Evolutionary conservation across 2,888 invertebrate species (phyloP).

Genomic region (Microplitis manilae): DNA sequence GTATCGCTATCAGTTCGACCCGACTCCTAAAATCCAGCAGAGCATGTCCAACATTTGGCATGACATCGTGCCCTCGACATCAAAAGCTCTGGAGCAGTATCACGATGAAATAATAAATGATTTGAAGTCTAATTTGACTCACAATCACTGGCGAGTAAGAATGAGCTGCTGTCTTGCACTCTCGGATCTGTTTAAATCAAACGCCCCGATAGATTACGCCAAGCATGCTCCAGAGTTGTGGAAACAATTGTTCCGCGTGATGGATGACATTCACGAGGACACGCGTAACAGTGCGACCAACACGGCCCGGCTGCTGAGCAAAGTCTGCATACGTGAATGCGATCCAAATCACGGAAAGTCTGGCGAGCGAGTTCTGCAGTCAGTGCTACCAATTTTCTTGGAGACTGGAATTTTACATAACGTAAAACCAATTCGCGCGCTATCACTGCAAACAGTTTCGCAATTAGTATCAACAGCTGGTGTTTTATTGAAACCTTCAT

Average conservation of each 20-base stretch:
- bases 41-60: conserved; percentile 97
- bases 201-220: conserved; percentile 69
- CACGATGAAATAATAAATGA: conserved; percentile 87
- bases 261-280: conserved; percentile 95
- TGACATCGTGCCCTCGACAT: conserved; percentile 87
- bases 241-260: conserved; percentile 88
- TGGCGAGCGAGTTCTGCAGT: conserved; percentile 80
- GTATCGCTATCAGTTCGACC: conserved; percentile 92
- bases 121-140: conserved; percentile 85
- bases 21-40: conserved; percentile 91
- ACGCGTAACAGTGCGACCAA: conserved; percentile 83
- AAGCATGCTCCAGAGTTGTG: conserved; percentile 76
- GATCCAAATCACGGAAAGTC: conserved; percentile 82
- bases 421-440: conserved; percentile 83
- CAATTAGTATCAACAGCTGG: conserved; percentile 89
- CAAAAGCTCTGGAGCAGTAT: conserved; percentile 86
- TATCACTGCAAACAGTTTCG: conserved; percentile 89
- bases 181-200: conserved; percentile 80
- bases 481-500: conserved; percentile 83
- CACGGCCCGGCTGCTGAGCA: conserved; percentile 81
- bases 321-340: conserved; percentile 82
- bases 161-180: conserved; percentile 93
- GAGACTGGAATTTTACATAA: conserved; percentile 85
- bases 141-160: conserved; percentile 89
- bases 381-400: conserved; percentile 85